phyloP scores from a whole-genome alignment of 23 tunicate species.

The Phallusia fumigata region DNA sequence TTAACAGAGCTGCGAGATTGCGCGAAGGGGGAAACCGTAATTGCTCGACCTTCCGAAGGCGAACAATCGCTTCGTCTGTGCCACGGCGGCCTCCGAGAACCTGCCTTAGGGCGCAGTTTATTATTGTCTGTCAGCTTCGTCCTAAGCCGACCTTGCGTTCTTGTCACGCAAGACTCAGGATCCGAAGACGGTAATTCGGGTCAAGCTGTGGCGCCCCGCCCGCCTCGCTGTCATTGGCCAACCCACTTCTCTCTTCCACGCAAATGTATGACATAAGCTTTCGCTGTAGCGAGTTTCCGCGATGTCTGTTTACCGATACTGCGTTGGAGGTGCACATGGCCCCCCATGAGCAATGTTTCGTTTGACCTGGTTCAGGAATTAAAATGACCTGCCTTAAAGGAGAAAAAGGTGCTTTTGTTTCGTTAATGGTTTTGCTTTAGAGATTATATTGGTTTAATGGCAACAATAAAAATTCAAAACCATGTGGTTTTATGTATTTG shows the following conservation, averaged over 20 bases:
- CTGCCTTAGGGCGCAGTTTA: constrained; percentile 1
- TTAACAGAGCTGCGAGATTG: not conserved
- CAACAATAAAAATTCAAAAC: too few species aligned
- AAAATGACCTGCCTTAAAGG: too few species aligned
- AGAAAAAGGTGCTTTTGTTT: too few species aligned
- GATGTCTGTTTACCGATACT: too few species aligned
- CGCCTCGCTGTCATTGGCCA: not conserved
- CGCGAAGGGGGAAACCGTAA: not conserved
- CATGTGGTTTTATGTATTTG: too few species aligned
- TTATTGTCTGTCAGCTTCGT: not conserved
- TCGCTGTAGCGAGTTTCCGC: constrained; percentile 8
- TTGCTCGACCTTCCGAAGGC: not conserved
- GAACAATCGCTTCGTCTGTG: not conserved
- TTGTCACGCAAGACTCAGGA: not conserved
- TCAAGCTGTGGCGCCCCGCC: not conserved
- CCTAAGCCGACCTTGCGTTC: constrained; percentile 4
- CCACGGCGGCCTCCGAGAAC: not conserved
- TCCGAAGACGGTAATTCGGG: constrained; percentile 6
- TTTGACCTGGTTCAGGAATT: too few species aligned
- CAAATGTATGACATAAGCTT: not conserved
- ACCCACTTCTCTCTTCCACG: not conserved
- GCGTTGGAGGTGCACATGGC: too few species aligned
- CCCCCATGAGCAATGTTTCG: too few species aligned
- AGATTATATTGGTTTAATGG: too few species aligned
- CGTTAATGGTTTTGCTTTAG: too few species aligned